Evolutionary conservation across 2,113 vertebrate species (phyloP).

Genomic region (Platanista minor): DNA sequence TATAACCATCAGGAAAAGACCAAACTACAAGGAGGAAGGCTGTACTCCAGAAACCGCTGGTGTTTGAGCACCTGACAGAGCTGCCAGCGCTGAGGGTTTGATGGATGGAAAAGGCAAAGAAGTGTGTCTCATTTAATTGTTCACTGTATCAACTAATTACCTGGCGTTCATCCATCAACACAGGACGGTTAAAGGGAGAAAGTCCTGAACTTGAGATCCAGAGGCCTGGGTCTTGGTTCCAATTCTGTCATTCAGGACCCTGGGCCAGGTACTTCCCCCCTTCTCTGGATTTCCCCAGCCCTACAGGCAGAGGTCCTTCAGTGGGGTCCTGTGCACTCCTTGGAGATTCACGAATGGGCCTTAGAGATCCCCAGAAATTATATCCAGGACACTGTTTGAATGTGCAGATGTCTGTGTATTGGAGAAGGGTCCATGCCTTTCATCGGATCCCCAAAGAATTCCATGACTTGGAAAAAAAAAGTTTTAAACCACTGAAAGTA

Average conservation of each 20-base stretch:
- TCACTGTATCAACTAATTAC: slow-evolving; percentile 51
- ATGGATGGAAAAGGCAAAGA: slow-evolving; percentile 46
- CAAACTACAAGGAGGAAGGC: neutral
- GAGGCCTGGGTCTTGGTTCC: neutral
- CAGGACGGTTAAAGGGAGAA: too few species aligned
- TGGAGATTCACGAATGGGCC: neutral
- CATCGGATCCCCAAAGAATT: neutral
- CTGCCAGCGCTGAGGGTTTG: slow-evolving; percentile 12
- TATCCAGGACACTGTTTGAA: neutral
- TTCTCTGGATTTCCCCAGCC: neutral
- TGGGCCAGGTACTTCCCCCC: neutral
- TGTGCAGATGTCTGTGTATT: neutral
- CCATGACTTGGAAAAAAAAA: neutral
- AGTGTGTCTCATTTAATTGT: slow-evolving; percentile 44
- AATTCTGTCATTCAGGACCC: neutral
- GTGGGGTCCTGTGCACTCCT: accelerated
- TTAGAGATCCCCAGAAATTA: neutral
- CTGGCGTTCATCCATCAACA: neutral
- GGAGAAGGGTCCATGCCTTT: neutral
- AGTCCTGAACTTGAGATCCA: neutral
- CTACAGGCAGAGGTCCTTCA: neutral
- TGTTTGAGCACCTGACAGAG: neutral
- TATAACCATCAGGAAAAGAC: slow-evolving; percentile 44
- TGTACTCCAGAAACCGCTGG: neutral
- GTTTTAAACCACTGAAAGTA: neutral